Base-by-base conservation (phyloP, 2,888 invertebrate species). In the Folsomia candida region DNA sequence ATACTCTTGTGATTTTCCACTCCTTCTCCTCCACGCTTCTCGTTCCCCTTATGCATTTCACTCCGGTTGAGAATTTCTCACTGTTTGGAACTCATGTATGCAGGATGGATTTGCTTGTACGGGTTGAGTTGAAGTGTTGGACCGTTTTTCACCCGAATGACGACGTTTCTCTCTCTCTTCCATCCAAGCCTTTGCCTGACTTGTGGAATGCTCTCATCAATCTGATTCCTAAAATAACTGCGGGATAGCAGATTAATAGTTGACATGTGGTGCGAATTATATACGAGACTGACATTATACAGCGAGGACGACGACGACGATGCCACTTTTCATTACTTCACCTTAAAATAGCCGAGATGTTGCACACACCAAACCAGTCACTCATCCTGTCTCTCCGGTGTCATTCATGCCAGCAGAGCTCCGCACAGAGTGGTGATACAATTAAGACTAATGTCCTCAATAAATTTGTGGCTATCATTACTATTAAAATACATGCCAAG, bases 231-330 rank as follows among this genome's bases (percentile, higher is more conserved):
- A 78, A 78, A 78, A 78, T 78, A 78, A 78, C 78, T 78, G 72
- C 75, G 75, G 69, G 68, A 72, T 69, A 63, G 74, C 72, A 78
- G 77, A 80, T 80, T 80, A 79, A 80, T 80, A 73, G 75, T 68
- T 77, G 78, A 78, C 80, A 80, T 77, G 75, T 80, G 80, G 77
- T 78, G 76, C 76, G 77, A 80, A 78, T 80, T 80, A 79, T 80
- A 78, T 77, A 75, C 76, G 76, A n/a, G n/a, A 78, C 70, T 78
- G 75, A 67, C 71, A 70, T 70, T n/a, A 80, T 77, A 75, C 78
- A 78, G 78, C 77, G 76, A 76, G 77, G 78, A 78, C 78, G 78
- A 79, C 26, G 72, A 75, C 69, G 73, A 75, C 72, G 74, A 74
- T 75, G 72, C 77, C 75, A 77, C 75, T 74, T 75, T 77, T 77